Evolutionary conservation across 1,140 invertebrate genomes (phyloP).

Genomic region (Cylas formicarius): DNA sequence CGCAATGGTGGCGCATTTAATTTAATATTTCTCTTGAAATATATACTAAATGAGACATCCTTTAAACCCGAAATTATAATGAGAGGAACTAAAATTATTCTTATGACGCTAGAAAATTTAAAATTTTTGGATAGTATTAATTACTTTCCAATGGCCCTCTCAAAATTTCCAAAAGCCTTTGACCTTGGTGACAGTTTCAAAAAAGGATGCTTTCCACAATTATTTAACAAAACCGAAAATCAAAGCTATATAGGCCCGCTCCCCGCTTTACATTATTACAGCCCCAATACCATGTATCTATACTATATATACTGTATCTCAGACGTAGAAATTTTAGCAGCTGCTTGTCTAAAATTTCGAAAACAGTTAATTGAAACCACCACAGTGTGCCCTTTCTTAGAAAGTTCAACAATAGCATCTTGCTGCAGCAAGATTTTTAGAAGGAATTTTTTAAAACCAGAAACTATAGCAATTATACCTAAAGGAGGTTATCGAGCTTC

Average conservation of each 20-base stretch:
- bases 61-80: constrained; percentile 1
- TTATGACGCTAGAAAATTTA: constrained; percentile 1
- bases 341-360: too few species aligned
- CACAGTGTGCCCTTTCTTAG: too few species aligned
- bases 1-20: constrained; percentile 9
- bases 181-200: constrained; percentile 7
- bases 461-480: too few species aligned
- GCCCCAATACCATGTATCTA: constrained; percentile 10
- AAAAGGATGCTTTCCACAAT: constrained; percentile 22
- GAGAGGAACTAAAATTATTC: constrained; percentile 4
- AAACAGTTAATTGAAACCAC: too few species aligned
- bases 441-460: too few species aligned
- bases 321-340: too few species aligned
- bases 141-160: constrained; percentile 14
- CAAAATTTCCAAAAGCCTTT: constrained; percentile 13
- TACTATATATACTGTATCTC: too few species aligned
- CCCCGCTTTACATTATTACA: constrained; percentile 13
- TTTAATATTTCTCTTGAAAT: constrained; percentile 4
- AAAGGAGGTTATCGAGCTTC: too few species aligned
- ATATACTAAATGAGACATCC: constrained; percentile 3
- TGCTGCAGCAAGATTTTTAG: too few species aligned
- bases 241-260: constrained; percentile 14
- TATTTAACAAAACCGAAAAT: constrained; percentile 19
- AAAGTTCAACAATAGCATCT: too few species aligned
- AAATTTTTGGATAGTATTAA: constrained; percentile 14